A percentile compares a stretch with the other conserved stretches of the same genome.
Conservation (phyloP, 2,113 vertebrate genomes). For the Arizona elegans region DNA sequence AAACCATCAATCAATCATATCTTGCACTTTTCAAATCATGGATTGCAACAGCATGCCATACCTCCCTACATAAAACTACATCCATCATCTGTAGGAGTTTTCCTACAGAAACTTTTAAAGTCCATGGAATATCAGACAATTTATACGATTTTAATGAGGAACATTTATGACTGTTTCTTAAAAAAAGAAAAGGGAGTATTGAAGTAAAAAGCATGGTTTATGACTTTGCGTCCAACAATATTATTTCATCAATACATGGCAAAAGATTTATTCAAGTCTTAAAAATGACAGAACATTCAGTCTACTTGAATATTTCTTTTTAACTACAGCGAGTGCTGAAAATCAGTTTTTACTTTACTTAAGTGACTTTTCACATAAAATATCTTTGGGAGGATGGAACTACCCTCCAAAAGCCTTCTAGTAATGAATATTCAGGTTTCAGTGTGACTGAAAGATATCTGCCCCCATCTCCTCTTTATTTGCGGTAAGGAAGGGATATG, state of each 20-base stretch:
- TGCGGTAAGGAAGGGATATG: neutral
- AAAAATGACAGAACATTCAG: neutral
- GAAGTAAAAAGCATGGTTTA: neutral
- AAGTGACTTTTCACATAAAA: neutral
- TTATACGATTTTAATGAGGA: neutral
- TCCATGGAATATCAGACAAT: neutral
- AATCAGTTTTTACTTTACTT: neutral
- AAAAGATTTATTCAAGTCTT: neutral
- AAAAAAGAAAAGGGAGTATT: neutral
- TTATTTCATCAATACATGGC: neutral
- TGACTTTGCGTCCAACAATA: neutral
- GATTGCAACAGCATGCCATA: neutral
- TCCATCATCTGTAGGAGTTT: neutral
- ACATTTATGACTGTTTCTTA: neutral
- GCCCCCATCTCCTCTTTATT: neutral
- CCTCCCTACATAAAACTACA: neutral
- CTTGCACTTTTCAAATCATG: neutral
- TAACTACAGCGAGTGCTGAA: neutral
- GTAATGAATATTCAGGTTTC: neutral
- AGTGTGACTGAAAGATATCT: neutral
- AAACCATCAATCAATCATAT: neutral
- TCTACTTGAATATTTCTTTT: neutral
- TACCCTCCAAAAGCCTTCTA: neutral
- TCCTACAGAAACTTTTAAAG: neutral
- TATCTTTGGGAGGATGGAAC: neutral